Conservation (phyloP, 2,113 vertebrate species). For the Manacus vitellinus region DNA sequence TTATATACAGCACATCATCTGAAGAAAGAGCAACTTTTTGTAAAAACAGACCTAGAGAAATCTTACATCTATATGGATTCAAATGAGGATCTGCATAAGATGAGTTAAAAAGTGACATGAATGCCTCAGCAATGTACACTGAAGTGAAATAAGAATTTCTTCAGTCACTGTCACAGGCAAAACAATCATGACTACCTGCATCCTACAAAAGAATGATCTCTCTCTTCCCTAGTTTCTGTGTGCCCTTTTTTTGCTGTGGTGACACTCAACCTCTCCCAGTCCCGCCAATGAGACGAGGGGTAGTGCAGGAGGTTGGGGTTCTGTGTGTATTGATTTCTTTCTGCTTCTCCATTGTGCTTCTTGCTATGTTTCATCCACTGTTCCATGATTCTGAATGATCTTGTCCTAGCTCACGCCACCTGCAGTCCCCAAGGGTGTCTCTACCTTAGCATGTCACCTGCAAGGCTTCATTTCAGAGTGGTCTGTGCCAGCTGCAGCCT, state of each 20-base stretch:
- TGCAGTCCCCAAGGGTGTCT: background rate
- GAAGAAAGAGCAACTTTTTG: background rate
- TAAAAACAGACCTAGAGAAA: background rate
- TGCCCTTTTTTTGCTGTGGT: background rate
- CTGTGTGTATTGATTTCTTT: background rate
- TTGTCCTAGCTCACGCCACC: background rate
- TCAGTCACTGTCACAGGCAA: background rate
- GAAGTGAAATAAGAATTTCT: background rate
- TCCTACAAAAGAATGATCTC: background rate
- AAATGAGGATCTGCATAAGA: background rate
- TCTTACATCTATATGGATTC: background rate
- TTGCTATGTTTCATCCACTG: background rate
- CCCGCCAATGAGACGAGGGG: fast-evolving
- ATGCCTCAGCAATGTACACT: background rate
- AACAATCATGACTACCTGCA: background rate
- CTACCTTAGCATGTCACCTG: background rate
- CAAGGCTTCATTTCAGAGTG: background rate
- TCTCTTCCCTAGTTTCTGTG: background rate
- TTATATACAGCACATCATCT: background rate
- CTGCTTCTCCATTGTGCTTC: background rate
- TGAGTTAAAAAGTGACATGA: background rate
- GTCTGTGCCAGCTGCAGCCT: background rate
- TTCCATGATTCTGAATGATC: background rate
- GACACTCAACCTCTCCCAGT: background rate
- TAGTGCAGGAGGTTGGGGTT: background rate